phyloP scores from a whole-genome alignment of 2,113 vertebrate species.

The zebrafish (Danio rerio) region GRCz12tu NC_133177.1:6144001-6144500 shows the following conservation, averaged over 20 bases:
- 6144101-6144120: conserved; percentile 36
- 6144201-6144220: conserved; percentile 95
- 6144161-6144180: conserved; percentile 99
- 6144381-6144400: conserved; percentile 88
- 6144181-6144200: conserved; percentile 99
- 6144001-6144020: conserved; percentile 89
- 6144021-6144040: conserved; percentile 91
- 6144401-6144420: conserved; percentile 76
- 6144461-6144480: conserved; percentile 87
- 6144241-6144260: background rate
- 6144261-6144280: background rate
- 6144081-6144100: conserved; percentile 78
- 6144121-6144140: background rate
- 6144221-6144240: conserved; percentile 32
- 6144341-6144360: conserved; percentile 92
- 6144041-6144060: conserved; percentile 95
- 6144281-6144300: background rate
- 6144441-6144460: conserved; percentile 84
- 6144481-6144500: background rate
- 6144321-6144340: background rate
- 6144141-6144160: conserved; percentile 68
- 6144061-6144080: conserved; percentile 99
- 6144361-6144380: conserved; percentile 89
- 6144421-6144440: conserved; percentile 83
- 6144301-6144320: background rate